Evolutionary conservation across 2,888 invertebrate genomes (phyloP).

Genomic region (Neocrepidodera transversa): DNA sequence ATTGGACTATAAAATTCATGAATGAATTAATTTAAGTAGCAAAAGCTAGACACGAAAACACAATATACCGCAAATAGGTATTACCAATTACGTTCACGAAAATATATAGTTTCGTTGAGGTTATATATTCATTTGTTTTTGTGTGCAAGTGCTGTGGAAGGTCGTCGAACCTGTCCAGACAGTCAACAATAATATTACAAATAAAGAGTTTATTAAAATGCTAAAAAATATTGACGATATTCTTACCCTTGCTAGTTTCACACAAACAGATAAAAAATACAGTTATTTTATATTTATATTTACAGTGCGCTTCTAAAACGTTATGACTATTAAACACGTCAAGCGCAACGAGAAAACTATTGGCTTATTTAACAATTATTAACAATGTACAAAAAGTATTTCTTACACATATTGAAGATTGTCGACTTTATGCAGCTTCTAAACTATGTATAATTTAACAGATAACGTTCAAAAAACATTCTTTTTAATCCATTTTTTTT

Average conservation of each 20-base stretch:
- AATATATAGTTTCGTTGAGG: not conserved
- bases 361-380: no score
- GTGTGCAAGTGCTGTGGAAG: slow-evolving; percentile 1
- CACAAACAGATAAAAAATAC: not conserved
- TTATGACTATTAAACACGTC: no score
- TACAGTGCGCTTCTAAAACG: no score
- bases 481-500: no score
- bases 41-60: not conserved
- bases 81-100: not conserved
- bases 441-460: no score
- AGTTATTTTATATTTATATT: no score
- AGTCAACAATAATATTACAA: slow-evolving; percentile 12
- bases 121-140: slow-evolving; percentile 6
- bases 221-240: not conserved
- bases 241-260: not conserved
- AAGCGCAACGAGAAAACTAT: no score
- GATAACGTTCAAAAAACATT: no score
- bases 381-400: no score
- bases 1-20: not conserved
- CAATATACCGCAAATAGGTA: not conserved
- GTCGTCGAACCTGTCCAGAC: slow-evolving; percentile 6
- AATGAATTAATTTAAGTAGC: not conserved
- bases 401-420: no score
- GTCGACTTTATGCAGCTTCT: no score
- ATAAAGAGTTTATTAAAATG: slow-evolving; percentile 1